These are phyloP conservation scores for Lasioglossum lativentre DNA, from an alignment of 2,888 invertebrate species.

Conservation along the genomic window DNA sequence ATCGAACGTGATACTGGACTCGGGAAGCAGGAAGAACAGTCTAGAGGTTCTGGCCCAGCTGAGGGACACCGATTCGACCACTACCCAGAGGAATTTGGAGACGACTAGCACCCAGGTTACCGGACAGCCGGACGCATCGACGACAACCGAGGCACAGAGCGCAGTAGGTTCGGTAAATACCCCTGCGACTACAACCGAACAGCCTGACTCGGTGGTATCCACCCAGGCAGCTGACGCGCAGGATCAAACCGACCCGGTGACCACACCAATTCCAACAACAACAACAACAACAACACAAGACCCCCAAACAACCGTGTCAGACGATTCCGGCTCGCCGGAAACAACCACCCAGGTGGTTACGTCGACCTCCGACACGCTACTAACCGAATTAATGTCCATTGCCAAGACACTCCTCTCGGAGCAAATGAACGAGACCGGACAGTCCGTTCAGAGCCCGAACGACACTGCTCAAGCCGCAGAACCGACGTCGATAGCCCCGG, in stretches of 20 bases:
- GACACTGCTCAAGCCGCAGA: conserved; percentile 36
- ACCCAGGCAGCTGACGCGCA: conserved; percentile 35
- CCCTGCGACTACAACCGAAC: conserved; percentile 12
- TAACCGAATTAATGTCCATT: conserved; percentile 75
- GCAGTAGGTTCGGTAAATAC: conserved; percentile 54
- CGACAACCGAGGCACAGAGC: conserved; percentile 42
- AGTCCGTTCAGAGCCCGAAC: conserved; percentile 16
- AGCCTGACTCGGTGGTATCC: conserved; percentile 26
- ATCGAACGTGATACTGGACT: conserved; percentile 52
- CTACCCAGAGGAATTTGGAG: conserved; percentile 49
- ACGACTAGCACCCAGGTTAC: conserved; percentile 31
- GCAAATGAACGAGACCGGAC: conserved; percentile 62
- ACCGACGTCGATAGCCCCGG: conserved; percentile 25
- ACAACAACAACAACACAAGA: conserved; percentile 47
- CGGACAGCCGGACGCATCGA: conserved; percentile 39
- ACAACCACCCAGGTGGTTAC: conserved; percentile 37
- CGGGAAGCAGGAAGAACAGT: conserved; percentile 24
- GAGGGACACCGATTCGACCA: conserved; percentile 23
- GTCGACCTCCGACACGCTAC: conserved; percentile 65
- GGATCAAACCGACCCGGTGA: conserved; percentile 31
- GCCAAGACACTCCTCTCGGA: conserved; percentile 76
- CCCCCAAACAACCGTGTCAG: conserved; percentile 31
- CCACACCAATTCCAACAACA: conserved; percentile 28
- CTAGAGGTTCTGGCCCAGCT: conserved; percentile 41
- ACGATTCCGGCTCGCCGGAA: conserved; percentile 37